Evolutionary conservation across 2,797 vertebrate species (phyloP).

Genomic region (Darevskia nairensis): DNA sequence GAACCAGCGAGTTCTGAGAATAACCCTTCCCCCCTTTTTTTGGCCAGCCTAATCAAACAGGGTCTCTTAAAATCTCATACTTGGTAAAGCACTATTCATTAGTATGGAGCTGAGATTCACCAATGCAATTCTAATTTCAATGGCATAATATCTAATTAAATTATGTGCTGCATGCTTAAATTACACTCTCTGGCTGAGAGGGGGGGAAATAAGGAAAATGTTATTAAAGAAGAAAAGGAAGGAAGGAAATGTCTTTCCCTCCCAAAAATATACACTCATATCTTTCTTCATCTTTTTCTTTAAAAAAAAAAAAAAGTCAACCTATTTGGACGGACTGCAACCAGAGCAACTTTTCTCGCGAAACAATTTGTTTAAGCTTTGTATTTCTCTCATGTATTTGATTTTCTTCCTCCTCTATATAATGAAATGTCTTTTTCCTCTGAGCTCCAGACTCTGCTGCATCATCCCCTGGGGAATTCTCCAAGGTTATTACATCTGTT

Average conservation of each 20-base stretch:
- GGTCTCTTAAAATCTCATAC: conserved; percentile 62
- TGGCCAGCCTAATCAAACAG: background rate
- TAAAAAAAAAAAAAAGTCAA: conserved; percentile 44
- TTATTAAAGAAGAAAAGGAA: conserved; percentile 14
- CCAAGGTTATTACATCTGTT: conserved; percentile 71
- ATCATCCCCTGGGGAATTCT: conserved; percentile 59
- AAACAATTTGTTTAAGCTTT: conserved; percentile 57
- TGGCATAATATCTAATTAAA: conserved; percentile 68
- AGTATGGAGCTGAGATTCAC: conserved; percentile 56
- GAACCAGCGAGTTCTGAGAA: no score
- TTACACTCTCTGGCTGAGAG: conserved; percentile 23
- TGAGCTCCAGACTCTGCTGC: conserved; percentile 39
- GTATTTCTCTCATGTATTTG: conserved; percentile 57
- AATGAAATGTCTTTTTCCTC: conserved; percentile 59
- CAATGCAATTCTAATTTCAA: conserved; percentile 68
- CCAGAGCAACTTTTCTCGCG: conserved; percentile 6
- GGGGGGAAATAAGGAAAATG: conserved; percentile 1
- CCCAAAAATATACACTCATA: conserved; percentile 37
- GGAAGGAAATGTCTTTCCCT: background rate
- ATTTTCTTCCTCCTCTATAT: conserved; percentile 53
- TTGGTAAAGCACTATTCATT: conserved; percentile 63
- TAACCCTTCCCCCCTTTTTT: background rate
- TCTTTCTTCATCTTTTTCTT: background rate
- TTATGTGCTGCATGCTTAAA: conserved; percentile 56
- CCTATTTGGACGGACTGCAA: conserved; percentile 26